Percentiles rank a stretch among this genome's conserved stretches.
phyloP scores from a whole-genome alignment of 1,140 invertebrate genomes.

The Meloidogyne floridensis region DNA sequence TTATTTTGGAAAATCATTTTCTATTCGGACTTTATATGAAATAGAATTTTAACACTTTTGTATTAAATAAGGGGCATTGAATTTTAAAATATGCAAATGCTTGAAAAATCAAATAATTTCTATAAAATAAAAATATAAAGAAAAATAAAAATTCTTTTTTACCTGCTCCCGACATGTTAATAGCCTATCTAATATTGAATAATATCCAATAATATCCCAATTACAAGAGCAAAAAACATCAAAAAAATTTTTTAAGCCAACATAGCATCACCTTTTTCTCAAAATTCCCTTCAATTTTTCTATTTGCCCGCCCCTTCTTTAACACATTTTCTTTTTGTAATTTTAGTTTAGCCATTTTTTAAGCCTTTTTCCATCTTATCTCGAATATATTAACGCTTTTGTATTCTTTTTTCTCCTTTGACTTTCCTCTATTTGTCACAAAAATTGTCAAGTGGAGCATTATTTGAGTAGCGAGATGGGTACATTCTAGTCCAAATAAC shows the following conservation, averaged over 20 bases:
- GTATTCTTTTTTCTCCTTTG: not conserved
- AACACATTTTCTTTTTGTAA: not conserved
- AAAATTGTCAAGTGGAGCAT: not conserved
- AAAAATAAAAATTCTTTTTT: too few relatives aligned
- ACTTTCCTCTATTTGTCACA: not conserved
- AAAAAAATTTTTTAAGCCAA: not conserved
- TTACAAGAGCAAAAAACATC: not conserved
- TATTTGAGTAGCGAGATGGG: not conserved
- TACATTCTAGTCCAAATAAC: not conserved
- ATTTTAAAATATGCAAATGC: too few relatives aligned
- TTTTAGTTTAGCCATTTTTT: not conserved
- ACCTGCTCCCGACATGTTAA: not conserved
- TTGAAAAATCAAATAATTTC: too few relatives aligned
- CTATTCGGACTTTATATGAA: too few relatives aligned
- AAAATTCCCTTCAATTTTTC: not conserved
- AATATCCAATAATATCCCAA: not conserved
- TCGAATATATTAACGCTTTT: conserved; percentile 7
- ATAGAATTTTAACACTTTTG: too few relatives aligned
- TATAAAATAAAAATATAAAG: too few relatives aligned
- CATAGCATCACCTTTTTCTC: not conserved
- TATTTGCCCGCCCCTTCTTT: not conserved
- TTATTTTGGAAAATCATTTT: too few relatives aligned
- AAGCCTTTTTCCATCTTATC: conserved; percentile 2
- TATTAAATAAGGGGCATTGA: too few relatives aligned
- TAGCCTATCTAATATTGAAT: not conserved